Base-by-base conservation (phyloP, 2,113 vertebrate species). In the Smithornis capensis region DNA sequence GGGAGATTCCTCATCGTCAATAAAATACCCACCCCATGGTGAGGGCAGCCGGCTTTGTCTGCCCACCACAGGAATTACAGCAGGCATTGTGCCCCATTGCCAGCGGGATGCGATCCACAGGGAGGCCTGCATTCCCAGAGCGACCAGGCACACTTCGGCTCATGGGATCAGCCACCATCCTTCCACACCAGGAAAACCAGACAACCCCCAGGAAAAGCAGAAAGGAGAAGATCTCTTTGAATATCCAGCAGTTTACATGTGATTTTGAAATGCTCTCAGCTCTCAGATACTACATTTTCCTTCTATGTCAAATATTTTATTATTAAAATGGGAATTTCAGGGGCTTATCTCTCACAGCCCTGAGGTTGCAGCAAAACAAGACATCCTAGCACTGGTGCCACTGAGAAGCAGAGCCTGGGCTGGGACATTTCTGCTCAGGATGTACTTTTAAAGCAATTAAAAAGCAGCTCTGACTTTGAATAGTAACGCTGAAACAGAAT, bases 361-460 rank as follows among this genome's bases (percentile, higher is more conserved):
- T 74, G 87, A n/a, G 60, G 37, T 28, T 4, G 0, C 45, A 68
- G 62, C 44, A 65, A 78, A 85, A 28, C 31, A 70, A 57, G 75
- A 35, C 27, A 33, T 25, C 7, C 28, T 80, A 80, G 70, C 57
- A 6, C 31, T 56, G 62, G 56, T 82, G 73, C 37, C 77, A 57
- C 87, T 19, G 57, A 42, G 87, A 55, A 83, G 82, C 55, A 63
- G 50, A 0, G 9, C 40, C 89, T 53, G 57, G n/a, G 25, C 7
- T 77, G 75, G 60, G 76, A 44, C 47, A 29, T 62, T 93, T 92
- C 76, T 90, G 65, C 69, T 81, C 86, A 95, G 94, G 96, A 90
- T 89, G 90, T 87, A 89, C 94, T 94, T 94, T 90, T 84, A 81
- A 81, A 95, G 80, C 35, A 64, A 76, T 84, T 89, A 38, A 92